Base-by-base conservation (phyloP, 2,888 invertebrate genomes). In the Omphaloscelis lunosa region DNA sequence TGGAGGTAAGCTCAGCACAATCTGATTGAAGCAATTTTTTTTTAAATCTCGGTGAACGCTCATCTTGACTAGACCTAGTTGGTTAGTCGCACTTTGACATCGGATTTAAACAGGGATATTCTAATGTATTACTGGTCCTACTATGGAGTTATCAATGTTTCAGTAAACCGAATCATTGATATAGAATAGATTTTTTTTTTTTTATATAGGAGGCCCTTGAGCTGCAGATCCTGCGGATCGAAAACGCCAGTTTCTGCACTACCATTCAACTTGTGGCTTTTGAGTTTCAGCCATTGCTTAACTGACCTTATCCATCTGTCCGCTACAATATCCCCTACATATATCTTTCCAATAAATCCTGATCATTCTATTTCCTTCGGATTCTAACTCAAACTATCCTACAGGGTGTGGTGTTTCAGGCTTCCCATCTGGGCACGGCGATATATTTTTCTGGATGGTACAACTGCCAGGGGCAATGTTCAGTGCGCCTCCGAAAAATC, bases 391-490 rank as follows among this genome's bases (percentile, higher is more conserved):
- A 45, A 17, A 15, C 20, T 45, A 20, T 48, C 17, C 7, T 67
- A n/a, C 34, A 53, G 2, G 1, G 2, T 51, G 9, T 79, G 53
- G 12, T 85, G 29, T 88, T 88, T 34, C 76, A 86, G 86, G 86
- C 79, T 0, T 87, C 90, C 0, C 81, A 85, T 5, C 66, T 95
- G 20, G 82, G 91, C 23, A 90, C 90, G 15, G 92, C 94, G 1
- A 93, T 95, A 75, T 93, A 89, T 72, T 76, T 72, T 27, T 93
- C 93, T 2, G 93, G 93, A 0, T 93, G 93, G 93, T 75, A 92
- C 29, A 82, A 92, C 80, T 91, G 90, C 76, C 84, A 66, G 8
- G 86, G 88, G 0, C 58, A 58, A 41, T 78, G 87, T 9, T 84
- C 89, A 0, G n/a, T 68, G 3, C 86, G 89, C 2, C 41, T 91